Evolutionary conservation across 2,797 vertebrate genomes (phyloP).

Genomic region (Menidia menidia): DNA sequence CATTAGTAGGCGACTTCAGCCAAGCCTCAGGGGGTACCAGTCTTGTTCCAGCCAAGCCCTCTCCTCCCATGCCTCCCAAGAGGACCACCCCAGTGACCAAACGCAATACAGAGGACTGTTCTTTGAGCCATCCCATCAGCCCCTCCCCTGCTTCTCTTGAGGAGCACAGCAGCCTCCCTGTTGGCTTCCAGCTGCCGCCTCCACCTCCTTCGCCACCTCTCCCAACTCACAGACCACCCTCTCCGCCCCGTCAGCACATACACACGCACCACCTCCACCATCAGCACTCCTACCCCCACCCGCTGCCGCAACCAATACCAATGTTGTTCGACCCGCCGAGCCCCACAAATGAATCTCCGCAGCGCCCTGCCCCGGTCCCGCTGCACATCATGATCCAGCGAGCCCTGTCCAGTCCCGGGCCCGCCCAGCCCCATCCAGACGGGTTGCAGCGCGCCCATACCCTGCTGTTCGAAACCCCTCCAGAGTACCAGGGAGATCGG

Average conservation of each 20-base stretch:
- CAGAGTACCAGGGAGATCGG: constrained; percentile 84
- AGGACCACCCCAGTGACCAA: constrained; percentile 87
- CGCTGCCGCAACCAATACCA: constrained; percentile 73
- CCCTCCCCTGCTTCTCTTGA: constrained; percentile 64
- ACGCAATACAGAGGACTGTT: constrained; percentile 76
- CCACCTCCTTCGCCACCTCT: constrained; percentile 84
- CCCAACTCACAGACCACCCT: constrained; percentile 85
- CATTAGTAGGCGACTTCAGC: constrained; percentile 87
- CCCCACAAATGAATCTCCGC: constrained; percentile 72
- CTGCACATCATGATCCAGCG: constrained; percentile 98
- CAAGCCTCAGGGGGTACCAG: constrained; percentile 83
- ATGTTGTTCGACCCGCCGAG: constrained; percentile 83
- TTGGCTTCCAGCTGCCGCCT: constrained; percentile 79
- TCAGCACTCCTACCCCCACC: constrained; percentile 85
- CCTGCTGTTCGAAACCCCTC: constrained; percentile 89
- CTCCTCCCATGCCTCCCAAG: constrained; percentile 94
- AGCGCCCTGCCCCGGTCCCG: constrained; percentile 87
- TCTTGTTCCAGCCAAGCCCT: constrained; percentile 87
- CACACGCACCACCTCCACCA: constrained; percentile 79
- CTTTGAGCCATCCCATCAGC: constrained; percentile 62
- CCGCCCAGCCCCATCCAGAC: constrained; percentile 86
- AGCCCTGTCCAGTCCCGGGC: constrained; percentile 92
- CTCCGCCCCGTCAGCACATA: constrained; percentile 81
- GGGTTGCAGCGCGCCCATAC: constrained; percentile 91
- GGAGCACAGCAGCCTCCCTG: constrained; percentile 79